These are phyloP conservation scores for Riparia riparia DNA, from an alignment of 2,113 vertebrate species.

Conservation along the genomic window DNA sequence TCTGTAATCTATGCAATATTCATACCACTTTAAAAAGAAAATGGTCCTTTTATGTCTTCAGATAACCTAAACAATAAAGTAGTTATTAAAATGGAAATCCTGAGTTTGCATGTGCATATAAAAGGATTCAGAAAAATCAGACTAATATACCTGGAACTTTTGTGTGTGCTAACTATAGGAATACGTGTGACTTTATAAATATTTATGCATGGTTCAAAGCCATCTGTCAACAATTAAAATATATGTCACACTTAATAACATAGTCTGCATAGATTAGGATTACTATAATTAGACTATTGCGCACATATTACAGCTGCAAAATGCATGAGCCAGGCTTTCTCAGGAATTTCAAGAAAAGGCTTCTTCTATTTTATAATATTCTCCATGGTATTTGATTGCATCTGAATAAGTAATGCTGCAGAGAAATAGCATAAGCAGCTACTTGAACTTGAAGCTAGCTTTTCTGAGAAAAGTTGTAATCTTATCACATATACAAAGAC, in stretches of 20 bases:
- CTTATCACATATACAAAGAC: neutral
- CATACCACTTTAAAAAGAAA: neutral
- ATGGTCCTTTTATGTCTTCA: neutral
- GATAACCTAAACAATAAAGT: neutral
- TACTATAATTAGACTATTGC: constrained; percentile 64
- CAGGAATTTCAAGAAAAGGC: constrained; percentile 27
- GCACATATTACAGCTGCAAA: constrained; percentile 42
- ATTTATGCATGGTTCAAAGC: constrained; percentile 53
- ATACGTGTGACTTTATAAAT: constrained; percentile 28
- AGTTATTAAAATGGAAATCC: neutral
- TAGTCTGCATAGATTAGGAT: constrained; percentile 52
- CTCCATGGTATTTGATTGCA: constrained; percentile 58
- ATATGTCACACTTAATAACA: constrained; percentile 48
- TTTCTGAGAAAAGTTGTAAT: constrained; percentile 3
- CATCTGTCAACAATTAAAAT: constrained; percentile 70
- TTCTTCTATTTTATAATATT: constrained; percentile 30
- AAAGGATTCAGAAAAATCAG: neutral
- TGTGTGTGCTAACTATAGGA: neutral
- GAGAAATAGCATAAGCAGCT: neutral
- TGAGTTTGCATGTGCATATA: neutral
- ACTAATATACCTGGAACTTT: constrained; percentile 26
- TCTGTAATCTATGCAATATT: neutral
- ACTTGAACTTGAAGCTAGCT: constrained; percentile 14
- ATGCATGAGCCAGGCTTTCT: constrained; percentile 28
- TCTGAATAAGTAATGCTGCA: constrained; percentile 59